Conservation (phyloP, 2,888 invertebrate species). For the Yponomeuta plumbellus region DNA sequence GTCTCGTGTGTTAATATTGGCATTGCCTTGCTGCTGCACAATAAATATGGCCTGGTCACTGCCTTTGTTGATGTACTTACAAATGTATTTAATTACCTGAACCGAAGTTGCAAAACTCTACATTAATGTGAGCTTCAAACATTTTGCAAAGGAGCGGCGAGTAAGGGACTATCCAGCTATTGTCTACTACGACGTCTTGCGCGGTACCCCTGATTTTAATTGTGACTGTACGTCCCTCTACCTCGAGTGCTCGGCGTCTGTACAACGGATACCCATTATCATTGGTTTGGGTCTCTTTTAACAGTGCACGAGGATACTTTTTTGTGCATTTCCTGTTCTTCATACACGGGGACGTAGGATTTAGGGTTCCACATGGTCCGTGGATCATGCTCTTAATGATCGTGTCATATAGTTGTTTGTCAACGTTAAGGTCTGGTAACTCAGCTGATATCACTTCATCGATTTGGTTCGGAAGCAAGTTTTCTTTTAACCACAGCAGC, state of each 20-base stretch:
- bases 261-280: constrained; percentile 16
- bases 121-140: constrained; percentile 31
- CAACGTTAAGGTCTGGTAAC: constrained; percentile 29
- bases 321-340: constrained; percentile 22
- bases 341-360: constrained; percentile 20
- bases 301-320: constrained; percentile 18
- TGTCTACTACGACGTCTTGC: constrained; percentile 22
- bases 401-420: constrained; percentile 20
- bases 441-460: constrained; percentile 42
- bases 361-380: constrained; percentile 20
- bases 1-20: constrained; percentile 18
- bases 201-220: background rate
- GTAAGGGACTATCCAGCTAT: constrained; percentile 30
- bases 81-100: constrained; percentile 14
- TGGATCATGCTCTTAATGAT: constrained; percentile 19
- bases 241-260: constrained; percentile 26
- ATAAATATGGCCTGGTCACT: constrained; percentile 27
- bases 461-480: constrained; percentile 34
- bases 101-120: constrained; percentile 12
- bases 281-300: constrained; percentile 12
- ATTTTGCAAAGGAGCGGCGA: constrained; percentile 27
- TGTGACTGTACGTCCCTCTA: constrained; percentile 26
- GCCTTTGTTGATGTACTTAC: constrained; percentile 22
- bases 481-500: constrained; percentile 34
- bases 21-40: constrained; percentile 19